These are phyloP conservation scores for Dipodomys stephensi DNA, from an alignment of 2,113 vertebrate genomes.

Conservation along the genomic window DNA sequence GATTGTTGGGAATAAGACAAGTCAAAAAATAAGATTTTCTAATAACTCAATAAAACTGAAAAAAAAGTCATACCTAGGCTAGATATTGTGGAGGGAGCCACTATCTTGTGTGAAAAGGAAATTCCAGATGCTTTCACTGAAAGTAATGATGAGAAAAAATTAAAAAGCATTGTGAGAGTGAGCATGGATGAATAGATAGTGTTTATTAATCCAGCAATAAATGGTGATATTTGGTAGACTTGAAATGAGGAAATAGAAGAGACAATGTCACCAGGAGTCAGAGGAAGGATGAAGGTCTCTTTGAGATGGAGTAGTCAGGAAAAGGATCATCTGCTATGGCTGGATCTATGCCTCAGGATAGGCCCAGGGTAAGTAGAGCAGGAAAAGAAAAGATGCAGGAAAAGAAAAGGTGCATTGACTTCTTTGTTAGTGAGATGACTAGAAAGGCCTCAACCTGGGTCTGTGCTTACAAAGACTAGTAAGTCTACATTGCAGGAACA, in stretches of 20 bases:
- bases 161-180: not conserved
- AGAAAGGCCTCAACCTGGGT: not conserved
- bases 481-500: not conserved
- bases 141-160: not conserved
- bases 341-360: not conserved
- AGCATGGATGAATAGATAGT: not conserved
- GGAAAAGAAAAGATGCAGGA: not conserved
- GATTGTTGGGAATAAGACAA: not conserved
- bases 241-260: not conserved
- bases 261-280: not conserved
- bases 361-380: not conserved
- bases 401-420: not conserved
- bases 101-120: not conserved
- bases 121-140: not conserved
- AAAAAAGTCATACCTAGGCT: not conserved
- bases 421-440: not conserved
- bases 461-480: not conserved
- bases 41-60: not conserved
- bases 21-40: constrained; percentile 25
- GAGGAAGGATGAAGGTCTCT: not conserved
- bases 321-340: not conserved
- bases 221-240: not conserved
- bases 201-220: not conserved
- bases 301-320: not conserved
- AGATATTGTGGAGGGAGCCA: not conserved